These are phyloP conservation scores for Limnephilus marmoratus DNA, from an alignment of 2,888 invertebrate species.

Conservation along the genomic window DNA sequence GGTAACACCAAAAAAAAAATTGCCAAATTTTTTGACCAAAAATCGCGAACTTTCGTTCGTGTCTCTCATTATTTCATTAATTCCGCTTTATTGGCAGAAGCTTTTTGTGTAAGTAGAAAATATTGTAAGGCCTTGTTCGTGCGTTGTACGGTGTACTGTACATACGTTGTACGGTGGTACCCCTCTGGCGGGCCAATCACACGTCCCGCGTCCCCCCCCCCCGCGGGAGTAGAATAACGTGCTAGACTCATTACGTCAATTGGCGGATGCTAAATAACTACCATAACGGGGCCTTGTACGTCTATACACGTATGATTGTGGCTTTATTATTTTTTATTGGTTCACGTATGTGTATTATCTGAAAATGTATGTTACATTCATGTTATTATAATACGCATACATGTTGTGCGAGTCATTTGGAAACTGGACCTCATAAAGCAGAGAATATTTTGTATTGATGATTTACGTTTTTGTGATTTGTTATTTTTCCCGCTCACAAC, in stretches of 20 bases:
- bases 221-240: not conserved
- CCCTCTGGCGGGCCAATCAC: not conserved
- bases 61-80: not conserved
- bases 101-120: not conserved
- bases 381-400: not conserved
- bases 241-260: constrained; percentile 30
- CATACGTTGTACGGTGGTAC: not conserved
- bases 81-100: not conserved
- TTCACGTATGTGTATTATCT: not conserved
- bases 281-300: constrained; percentile 21
- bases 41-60: not conserved
- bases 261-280: constrained; percentile 36
- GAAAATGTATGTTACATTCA: not conserved
- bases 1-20: not conserved
- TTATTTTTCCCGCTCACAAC: no score
- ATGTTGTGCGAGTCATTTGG: not conserved
- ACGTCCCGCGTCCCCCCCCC: not conserved
- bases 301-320: not conserved
- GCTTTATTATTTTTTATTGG: constrained; percentile 2
- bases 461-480: no score
- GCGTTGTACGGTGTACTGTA: no score
- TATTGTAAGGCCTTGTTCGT: not conserved
- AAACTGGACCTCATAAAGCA: not conserved
- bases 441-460: no score
- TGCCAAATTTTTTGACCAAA: not conserved